phyloP scores from a whole-genome alignment of 92 coral and sea anemone genomes.

The Phenganax stokvisi region DNA sequence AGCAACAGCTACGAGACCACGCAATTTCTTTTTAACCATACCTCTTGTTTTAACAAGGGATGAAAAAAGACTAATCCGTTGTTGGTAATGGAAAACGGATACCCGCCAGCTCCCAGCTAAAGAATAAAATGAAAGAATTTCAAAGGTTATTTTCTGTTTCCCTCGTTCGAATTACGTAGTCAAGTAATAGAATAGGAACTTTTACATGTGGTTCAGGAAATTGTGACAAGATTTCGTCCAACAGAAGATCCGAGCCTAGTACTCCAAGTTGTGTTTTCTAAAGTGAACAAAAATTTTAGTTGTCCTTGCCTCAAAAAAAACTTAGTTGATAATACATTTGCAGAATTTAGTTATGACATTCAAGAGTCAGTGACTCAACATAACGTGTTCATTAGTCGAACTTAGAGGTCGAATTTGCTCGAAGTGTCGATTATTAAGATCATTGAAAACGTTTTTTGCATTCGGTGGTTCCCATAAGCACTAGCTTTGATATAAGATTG shows the following conservation, averaged over 20 bases:
- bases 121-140: background rate
- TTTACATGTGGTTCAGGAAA: constrained; percentile 65
- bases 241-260: constrained; percentile 78
- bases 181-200: background rate
- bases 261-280: constrained; percentile 69
- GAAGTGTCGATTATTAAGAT: too few species aligned
- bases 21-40: constrained; percentile 21
- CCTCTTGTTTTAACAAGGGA: constrained; percentile 64
- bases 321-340: too few species aligned
- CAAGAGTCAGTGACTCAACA: too few species aligned
- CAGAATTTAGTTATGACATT: too few species aligned
- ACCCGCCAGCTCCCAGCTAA: constrained; percentile 87
- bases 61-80: constrained; percentile 90
- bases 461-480: too few species aligned
- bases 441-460: too few species aligned
- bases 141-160: background rate
- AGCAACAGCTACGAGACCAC: background rate
- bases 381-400: too few species aligned
- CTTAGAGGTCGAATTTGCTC: too few species aligned
- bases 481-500: background rate
- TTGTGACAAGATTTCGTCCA: constrained; percentile 57
- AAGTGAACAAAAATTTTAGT: background rate
- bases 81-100: constrained; percentile 88
- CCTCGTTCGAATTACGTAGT: too few species aligned
- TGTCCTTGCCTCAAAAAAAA: background rate